phyloP scores from a whole-genome alignment of 1,140 invertebrate species.

The Drosophila subobscura region DNA sequence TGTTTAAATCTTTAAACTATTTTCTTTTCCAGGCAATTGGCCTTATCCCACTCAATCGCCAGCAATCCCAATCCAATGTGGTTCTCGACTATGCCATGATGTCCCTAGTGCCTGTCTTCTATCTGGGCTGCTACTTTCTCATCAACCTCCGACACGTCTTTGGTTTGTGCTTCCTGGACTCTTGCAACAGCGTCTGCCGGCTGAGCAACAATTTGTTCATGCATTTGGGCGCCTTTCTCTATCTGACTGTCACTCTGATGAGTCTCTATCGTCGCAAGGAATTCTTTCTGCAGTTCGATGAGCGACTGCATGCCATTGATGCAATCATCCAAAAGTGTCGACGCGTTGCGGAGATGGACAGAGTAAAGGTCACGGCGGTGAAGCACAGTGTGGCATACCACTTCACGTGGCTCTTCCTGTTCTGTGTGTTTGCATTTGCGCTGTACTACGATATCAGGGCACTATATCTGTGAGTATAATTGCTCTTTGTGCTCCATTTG shows the following conservation, averaged over 20 bases:
- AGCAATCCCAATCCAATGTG: constrained; percentile 37
- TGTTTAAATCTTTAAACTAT: not conserved
- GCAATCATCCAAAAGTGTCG: constrained; percentile 55
- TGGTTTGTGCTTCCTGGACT: constrained; percentile 31
- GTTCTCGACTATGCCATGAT: constrained; percentile 71
- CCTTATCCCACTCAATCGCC: constrained; percentile 69
- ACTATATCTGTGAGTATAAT: constrained; percentile 57
- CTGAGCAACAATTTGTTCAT: constrained; percentile 67
- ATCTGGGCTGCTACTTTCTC: constrained; percentile 62
- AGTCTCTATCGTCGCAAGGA: constrained; percentile 70
- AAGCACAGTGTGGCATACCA: constrained; percentile 67
- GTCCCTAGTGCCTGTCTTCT: constrained; percentile 61
- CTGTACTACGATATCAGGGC: constrained; percentile 61
- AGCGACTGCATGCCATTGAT: constrained; percentile 65
- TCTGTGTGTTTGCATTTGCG: constrained; percentile 56
- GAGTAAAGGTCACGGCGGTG: constrained; percentile 40
- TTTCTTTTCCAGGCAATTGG: constrained; percentile 58
- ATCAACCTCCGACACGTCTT: constrained; percentile 44
- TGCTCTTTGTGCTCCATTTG: no score
- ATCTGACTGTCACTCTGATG: constrained; percentile 60
- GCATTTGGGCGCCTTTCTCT: constrained; percentile 71
- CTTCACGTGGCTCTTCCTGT: constrained; percentile 68
- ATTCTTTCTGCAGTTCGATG: constrained; percentile 71
- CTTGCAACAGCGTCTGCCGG: constrained; percentile 69
- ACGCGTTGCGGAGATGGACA: constrained; percentile 56